Conservation (phyloP, 1,140 invertebrate species). For the Drosophila lini region DNA sequence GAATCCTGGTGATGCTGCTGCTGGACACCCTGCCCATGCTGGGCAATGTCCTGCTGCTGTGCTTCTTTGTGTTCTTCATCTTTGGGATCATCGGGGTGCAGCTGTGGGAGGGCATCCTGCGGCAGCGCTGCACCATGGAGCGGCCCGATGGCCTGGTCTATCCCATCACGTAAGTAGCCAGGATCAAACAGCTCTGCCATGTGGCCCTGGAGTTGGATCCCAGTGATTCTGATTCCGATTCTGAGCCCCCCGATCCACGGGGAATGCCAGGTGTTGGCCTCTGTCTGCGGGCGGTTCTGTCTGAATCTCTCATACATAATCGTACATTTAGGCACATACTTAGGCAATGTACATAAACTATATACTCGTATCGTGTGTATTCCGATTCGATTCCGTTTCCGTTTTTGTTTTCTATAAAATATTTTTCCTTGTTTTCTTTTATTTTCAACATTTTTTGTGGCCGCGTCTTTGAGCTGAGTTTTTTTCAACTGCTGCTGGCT, state of each 20-base stretch:
- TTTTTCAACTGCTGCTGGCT: conserved; percentile 56
- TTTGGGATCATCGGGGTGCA: conserved; percentile 99
- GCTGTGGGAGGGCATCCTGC: conserved; percentile 98
- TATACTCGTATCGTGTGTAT: conserved; percentile 47
- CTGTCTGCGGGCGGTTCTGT: conserved; percentile 56
- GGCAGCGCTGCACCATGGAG: conserved; percentile 95
- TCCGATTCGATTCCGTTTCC: conserved; percentile 19
- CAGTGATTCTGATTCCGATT: not conserved
- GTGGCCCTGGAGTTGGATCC: not conserved
- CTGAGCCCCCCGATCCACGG: not conserved
- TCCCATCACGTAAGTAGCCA: conserved; percentile 89
- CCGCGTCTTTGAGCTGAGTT: conserved; percentile 34
- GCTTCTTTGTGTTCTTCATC: conserved; percentile 99
- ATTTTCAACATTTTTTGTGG: conserved; percentile 3
- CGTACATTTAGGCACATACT: conserved; percentile 30
- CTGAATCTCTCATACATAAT: conserved; percentile 40
- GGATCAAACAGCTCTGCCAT: not conserved
- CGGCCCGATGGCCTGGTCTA: conserved; percentile 88
- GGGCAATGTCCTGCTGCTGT: conserved; percentile 98
- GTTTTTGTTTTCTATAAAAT: conserved; percentile 8
- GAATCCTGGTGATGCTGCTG: conserved; percentile 99
- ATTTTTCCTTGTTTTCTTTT: not conserved
- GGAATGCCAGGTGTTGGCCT: conserved; percentile 38
- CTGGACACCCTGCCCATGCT: conserved; percentile 99
- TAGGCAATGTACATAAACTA: conserved; percentile 37